Percentiles rank a stretch among this genome's conserved stretches.
phyloP scores from a whole-genome alignment of 2,888 invertebrate species.

The Sinhomidia bicolor region DNA sequence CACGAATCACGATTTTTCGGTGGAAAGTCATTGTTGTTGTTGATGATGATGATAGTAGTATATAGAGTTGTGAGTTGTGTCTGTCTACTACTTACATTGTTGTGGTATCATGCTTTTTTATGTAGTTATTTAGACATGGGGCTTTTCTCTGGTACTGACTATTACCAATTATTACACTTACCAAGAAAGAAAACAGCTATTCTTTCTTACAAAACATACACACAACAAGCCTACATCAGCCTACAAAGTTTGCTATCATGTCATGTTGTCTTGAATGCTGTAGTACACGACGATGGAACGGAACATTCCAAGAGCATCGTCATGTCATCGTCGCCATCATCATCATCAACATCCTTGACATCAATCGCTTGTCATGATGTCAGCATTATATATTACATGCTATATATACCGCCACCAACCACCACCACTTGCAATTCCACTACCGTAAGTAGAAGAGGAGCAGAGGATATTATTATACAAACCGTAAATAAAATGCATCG shows the following conservation, averaged over 20 bases:
- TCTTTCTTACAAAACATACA: no score
- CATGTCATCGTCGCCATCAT: constrained; percentile 41
- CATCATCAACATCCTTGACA: constrained; percentile 76
- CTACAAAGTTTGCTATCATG: not conserved
- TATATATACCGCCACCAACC: not conserved
- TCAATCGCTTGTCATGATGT: constrained; percentile 74
- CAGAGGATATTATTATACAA: not conserved
- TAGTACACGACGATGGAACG: constrained; percentile 20
- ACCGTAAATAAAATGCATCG: constrained; percentile 33
- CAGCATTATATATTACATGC: constrained; percentile 52
- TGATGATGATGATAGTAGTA: not conserved
- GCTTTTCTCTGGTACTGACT: constrained; percentile 12
- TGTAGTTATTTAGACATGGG: not conserved
- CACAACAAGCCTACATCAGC: no score
- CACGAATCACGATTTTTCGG: constrained; percentile 34
- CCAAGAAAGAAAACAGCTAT: constrained; percentile 31
- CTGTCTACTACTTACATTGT: no score
- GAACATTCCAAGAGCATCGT: constrained; percentile 45
- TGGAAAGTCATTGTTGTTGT: constrained; percentile 9
- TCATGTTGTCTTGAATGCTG: not conserved
- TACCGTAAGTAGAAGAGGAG: not conserved
- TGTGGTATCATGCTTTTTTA: constrained; percentile 16
- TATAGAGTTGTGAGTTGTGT: not conserved
- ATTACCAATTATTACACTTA: not conserved
- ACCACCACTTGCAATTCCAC: constrained; percentile 9